These are phyloP conservation scores for Anniella stebbinsi DNA, from an alignment of 2,797 vertebrate species.

Conservation along the genomic window DNA sequence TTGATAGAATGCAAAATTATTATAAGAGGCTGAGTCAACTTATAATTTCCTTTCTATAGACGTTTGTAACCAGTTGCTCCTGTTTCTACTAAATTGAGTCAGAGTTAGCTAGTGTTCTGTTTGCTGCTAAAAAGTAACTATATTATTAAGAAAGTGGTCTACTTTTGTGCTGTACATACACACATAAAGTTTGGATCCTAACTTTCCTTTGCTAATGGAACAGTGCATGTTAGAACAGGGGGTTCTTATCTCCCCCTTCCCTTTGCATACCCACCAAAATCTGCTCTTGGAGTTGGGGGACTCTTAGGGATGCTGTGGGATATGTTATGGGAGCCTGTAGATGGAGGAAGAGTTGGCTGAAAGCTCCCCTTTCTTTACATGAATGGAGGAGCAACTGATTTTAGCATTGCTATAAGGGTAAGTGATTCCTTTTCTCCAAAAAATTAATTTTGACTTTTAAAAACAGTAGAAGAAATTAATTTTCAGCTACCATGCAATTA, in stretches of 20 bases:
- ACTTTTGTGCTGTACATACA: slow-evolving; percentile 1
- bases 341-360: background rate
- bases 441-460: slow-evolving; percentile 37
- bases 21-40: background rate
- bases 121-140: slow-evolving; percentile 2
- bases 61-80: background rate
- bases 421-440: slow-evolving; percentile 27
- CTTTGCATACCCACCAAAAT: background rate
- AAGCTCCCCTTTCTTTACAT: background rate
- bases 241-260: background rate
- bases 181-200: background rate
- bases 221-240: background rate
- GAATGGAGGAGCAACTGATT: background rate
- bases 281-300: background rate
- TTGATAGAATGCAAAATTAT: background rate
- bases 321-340: background rate
- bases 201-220: background rate
- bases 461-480: slow-evolving; percentile 31
- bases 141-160: slow-evolving; percentile 24
- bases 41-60: background rate
- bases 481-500: slow-evolving; percentile 14
- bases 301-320: background rate
- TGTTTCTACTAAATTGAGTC: background rate
- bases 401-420: slow-evolving; percentile 21
- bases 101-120: slow-evolving; percentile 24